phyloP scores from a whole-genome alignment of 2,113 vertebrate species.

The Dinomys branickii region DNA sequence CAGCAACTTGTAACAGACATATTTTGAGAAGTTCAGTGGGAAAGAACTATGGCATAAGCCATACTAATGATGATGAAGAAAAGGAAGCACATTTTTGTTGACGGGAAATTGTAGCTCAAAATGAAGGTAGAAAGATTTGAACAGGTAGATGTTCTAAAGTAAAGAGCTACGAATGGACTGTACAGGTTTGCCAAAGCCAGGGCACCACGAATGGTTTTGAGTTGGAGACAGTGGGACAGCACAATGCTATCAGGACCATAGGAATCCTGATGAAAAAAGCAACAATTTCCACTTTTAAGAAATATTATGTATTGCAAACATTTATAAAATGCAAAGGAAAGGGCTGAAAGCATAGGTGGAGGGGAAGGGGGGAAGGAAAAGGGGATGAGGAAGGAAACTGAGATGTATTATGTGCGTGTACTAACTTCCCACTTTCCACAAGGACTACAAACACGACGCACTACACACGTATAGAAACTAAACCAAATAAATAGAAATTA shows the following conservation, averaged over 20 bases:
- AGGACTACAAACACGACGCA: neutral
- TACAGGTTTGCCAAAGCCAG: neutral
- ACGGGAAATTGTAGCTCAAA: neutral
- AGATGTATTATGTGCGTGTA: neutral
- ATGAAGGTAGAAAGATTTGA: neutral
- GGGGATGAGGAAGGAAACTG: neutral
- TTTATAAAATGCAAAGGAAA: neutral
- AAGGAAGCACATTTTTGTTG: neutral
- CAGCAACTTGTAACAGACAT: neutral
- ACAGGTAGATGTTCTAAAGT: neutral
- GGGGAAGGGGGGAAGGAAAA: neutral
- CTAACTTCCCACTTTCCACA: neutral
- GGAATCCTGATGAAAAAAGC: too few species aligned
- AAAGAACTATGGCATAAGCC: accelerated
- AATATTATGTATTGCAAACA: neutral
- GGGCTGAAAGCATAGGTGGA: neutral
- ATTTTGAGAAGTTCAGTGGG: neutral
- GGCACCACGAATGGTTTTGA: neutral
- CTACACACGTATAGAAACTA: neutral
- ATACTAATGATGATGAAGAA: neutral
- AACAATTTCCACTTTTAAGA: neutral
- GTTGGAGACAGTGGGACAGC: neutral
- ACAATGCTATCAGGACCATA: accelerated
- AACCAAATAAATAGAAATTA: neutral
- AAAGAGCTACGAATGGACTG: neutral